phyloP scores from a whole-genome alignment of 2,113 vertebrate species.

The Prunella fulvescens region DNA sequence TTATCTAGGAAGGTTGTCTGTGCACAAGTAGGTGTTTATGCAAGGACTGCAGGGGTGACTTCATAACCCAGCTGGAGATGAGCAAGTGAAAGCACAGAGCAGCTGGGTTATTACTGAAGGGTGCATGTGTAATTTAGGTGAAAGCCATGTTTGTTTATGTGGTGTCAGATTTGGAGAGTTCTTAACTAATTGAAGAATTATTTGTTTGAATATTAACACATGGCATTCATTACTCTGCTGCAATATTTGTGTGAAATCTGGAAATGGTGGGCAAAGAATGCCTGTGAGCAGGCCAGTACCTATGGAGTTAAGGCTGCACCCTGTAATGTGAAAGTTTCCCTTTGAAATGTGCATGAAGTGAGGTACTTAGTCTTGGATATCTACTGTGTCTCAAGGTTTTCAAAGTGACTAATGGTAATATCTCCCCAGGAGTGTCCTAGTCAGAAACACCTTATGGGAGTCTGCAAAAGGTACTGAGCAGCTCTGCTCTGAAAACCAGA shows the following conservation, averaged over 20 bases:
- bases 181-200: not conserved
- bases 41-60: fast-evolving
- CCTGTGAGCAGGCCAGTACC: not conserved
- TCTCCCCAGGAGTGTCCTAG: not conserved
- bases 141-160: not conserved
- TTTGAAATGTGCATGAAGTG: not conserved
- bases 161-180: not conserved
- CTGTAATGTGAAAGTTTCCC: not conserved
- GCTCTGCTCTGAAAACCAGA: not conserved
- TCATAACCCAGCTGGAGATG: not conserved
- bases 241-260: not conserved
- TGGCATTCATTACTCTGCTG: not conserved
- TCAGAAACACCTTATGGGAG: not conserved
- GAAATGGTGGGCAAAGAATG: not conserved
- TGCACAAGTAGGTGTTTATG: not conserved
- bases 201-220: not conserved
- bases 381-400: not conserved
- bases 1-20: not conserved
- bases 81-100: not conserved
- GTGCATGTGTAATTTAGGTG: fast-evolving
- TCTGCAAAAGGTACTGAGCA: not conserved
- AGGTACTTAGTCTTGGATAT: not conserved
- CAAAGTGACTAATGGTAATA: not conserved
- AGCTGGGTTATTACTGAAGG: not conserved
- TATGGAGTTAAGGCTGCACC: not conserved